phyloP scores from a whole-genome alignment of 1,140 invertebrate species.

The Thereuonema tuberculata region DNA sequence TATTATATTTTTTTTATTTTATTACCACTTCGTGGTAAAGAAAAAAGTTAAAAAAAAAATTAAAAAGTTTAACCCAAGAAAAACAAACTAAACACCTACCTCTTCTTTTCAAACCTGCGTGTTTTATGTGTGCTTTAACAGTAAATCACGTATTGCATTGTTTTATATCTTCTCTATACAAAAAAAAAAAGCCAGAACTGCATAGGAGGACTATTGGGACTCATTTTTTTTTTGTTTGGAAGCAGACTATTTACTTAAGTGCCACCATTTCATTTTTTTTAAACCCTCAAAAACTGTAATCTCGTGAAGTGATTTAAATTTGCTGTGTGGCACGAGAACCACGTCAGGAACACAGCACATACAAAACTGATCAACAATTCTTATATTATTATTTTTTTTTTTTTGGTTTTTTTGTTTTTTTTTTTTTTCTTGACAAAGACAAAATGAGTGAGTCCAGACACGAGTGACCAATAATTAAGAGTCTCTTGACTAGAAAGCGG shows the following conservation, averaged over 20 bases:
- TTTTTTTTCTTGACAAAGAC: constrained; percentile 2
- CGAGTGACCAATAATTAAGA: background rate
- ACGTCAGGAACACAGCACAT: constrained; percentile 3
- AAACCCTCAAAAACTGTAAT: background rate
- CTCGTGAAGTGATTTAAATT: constrained; percentile 5
- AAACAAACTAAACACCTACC: background rate
- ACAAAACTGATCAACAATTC: background rate
- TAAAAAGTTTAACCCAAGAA: background rate
- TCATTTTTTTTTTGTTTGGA: background rate
- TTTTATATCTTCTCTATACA: background rate
- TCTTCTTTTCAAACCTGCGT: background rate
- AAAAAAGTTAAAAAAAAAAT: no score
- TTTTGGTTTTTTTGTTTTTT: no score
- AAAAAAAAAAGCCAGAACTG: background rate
- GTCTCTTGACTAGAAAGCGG: background rate
- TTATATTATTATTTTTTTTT: no score
- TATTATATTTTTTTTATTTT: background rate
- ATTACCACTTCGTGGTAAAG: background rate
- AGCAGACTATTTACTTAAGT: background rate
- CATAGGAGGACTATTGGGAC: background rate
- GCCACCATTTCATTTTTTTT: background rate
- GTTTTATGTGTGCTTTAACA: background rate
- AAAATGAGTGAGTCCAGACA: constrained; percentile 1
- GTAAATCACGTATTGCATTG: background rate
- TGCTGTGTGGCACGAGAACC: background rate